These are phyloP conservation scores for Spizella passerina DNA, from an alignment of 2,797 vertebrate species.

Conservation along the genomic window DNA sequence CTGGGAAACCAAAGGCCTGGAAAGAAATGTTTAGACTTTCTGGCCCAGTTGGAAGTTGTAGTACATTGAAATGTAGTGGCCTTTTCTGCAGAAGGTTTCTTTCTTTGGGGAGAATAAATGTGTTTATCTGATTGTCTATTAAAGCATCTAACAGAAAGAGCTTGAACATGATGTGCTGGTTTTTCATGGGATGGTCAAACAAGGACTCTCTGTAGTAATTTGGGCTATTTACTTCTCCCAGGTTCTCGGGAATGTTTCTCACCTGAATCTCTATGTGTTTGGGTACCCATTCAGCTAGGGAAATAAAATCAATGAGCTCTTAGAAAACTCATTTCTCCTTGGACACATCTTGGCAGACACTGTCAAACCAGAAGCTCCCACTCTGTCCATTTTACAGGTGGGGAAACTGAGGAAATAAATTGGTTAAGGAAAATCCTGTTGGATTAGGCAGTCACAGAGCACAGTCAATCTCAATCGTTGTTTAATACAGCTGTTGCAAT, in stretches of 20 bases:
- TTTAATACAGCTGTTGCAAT: neutral
- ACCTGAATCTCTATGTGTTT: neutral
- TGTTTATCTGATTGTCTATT: neutral
- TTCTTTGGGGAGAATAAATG: neutral
- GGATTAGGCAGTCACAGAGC: rapidly evolving
- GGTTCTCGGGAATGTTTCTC: neutral
- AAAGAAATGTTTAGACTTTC: neutral
- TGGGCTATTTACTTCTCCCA: neutral
- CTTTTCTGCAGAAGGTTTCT: neutral
- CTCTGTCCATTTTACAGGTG: neutral
- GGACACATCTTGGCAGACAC: neutral
- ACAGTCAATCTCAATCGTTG: neutral
- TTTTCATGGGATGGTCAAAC: neutral
- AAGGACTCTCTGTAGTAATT: neutral
- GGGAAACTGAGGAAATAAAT: neutral
- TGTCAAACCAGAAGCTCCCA: neutral
- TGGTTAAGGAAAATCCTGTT: neutral
- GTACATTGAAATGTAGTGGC: neutral
- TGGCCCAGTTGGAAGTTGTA: neutral
- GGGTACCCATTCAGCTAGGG: neutral
- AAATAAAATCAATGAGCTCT: neutral
- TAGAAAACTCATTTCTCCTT: neutral
- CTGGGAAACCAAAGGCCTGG: neutral
- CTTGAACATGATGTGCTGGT: neutral
- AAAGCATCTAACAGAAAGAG: neutral